Conservation (phyloP, 1,140 invertebrate genomes). For the Belonocnema kinseyi region DNA sequence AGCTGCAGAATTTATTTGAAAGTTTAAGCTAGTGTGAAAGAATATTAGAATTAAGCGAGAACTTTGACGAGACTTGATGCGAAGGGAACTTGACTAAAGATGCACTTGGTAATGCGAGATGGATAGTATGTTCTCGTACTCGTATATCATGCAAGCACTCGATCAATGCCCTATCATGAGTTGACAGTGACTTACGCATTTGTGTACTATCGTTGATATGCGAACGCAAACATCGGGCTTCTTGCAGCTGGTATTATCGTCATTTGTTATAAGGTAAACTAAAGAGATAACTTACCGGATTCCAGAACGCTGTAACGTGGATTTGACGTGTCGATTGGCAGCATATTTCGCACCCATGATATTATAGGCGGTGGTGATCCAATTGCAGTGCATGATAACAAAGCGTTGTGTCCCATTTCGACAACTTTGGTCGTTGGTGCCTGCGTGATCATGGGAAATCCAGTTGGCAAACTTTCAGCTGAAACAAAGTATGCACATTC, state of each 20-base stretch:
- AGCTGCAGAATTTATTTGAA: neutral
- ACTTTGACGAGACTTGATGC: slow-evolving; percentile 14
- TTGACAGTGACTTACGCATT: slow-evolving; percentile 69
- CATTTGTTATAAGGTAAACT: neutral
- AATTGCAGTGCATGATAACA: slow-evolving; percentile 90
- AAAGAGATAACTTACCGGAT: slow-evolving; percentile 78
- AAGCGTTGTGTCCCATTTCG: slow-evolving; percentile 94
- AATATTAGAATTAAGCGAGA: slow-evolving; percentile 10
- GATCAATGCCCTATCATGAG: slow-evolving; percentile 68
- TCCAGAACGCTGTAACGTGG: slow-evolving; percentile 89
- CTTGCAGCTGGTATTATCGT: neutral
- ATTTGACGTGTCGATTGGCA: slow-evolving; percentile 88
- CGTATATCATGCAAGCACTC: slow-evolving; percentile 69
- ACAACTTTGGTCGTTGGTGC: slow-evolving; percentile 91
- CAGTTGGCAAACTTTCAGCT: slow-evolving; percentile 90
- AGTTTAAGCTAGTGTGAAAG: neutral
- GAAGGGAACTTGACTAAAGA: slow-evolving; percentile 10
- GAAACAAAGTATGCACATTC: slow-evolving; percentile 71
- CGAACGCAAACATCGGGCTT: neutral
- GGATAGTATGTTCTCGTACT: slow-evolving; percentile 64
- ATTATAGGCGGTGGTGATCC: slow-evolving; percentile 91
- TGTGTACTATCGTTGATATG: slow-evolving; percentile 29
- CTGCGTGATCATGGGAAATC: slow-evolving; percentile 93
- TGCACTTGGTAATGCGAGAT: slow-evolving; percentile 58
- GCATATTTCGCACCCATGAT: slow-evolving; percentile 93